A percentile compares a stretch with the other conserved stretches of the same genome.
Conservation (phyloP, 2,113 vertebrate genomes). For the Bufo gargarizans region DNA sequence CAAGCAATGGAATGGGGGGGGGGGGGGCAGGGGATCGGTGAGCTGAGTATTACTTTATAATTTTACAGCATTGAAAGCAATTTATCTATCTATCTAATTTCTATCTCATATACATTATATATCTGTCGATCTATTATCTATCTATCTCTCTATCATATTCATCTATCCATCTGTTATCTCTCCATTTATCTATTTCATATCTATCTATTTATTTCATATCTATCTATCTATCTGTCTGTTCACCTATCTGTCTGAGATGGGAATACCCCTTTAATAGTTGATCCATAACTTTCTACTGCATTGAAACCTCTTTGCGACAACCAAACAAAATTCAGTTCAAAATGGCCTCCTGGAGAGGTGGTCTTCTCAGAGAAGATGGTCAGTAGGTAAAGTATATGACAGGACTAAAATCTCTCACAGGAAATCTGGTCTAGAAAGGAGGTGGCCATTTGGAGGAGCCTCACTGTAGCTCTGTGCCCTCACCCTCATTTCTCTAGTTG, state of each 20-base stretch:
- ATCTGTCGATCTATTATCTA: background rate
- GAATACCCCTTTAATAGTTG: background rate
- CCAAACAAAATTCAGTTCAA: no score
- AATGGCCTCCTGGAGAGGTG: no score
- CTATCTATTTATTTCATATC: background rate
- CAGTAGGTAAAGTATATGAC: background rate
- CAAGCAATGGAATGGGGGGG: no score
- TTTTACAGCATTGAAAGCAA: no score
- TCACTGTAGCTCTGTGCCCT: background rate
- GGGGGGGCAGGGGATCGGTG: no score
- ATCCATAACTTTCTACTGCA: background rate
- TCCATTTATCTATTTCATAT: background rate
- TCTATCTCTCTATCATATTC: background rate
- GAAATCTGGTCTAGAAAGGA: no score
- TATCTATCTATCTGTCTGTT: no score
- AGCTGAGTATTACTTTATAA: no score
- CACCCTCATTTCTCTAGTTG: background rate
- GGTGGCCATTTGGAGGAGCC: background rate
- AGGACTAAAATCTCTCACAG: background rate
- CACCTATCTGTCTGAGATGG: no score
- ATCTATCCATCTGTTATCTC: background rate
- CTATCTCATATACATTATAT: no score
- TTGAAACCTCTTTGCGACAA: background rate
- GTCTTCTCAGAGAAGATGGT: no score
- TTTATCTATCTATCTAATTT: constrained; percentile 2